Conservation (phyloP, 2,888 invertebrate genomes). For the Argyra leucocephala region DNA sequence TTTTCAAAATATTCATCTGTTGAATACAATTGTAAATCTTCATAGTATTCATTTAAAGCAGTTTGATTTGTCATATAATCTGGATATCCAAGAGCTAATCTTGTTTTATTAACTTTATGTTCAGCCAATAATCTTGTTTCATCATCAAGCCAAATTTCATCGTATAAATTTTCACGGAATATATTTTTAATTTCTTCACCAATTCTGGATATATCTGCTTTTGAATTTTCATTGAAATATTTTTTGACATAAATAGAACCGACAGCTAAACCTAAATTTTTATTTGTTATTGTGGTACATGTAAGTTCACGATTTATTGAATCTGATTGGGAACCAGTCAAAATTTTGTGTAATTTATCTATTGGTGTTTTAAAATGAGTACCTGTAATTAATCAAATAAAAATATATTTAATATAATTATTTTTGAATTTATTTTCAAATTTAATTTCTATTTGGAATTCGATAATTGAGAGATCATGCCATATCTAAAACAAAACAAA, state of each 20-base stretch:
- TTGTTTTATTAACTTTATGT: slow-evolving; percentile 79
- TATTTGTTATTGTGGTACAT: slow-evolving; percentile 78
- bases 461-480: too few relatives aligned
- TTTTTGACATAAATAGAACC: slow-evolving; percentile 48
- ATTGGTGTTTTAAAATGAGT: slow-evolving; percentile 22
- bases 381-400: too few relatives aligned
- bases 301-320: slow-evolving; percentile 73
- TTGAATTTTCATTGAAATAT: slow-evolving; percentile 49
- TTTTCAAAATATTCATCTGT: slow-evolving; percentile 70
- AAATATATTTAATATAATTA: too few relatives aligned
- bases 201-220: slow-evolving; percentile 62
- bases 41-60: slow-evolving; percentile 73
- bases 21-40: slow-evolving; percentile 56
- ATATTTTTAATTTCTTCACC: slow-evolving; percentile 74
- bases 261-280: slow-evolving; percentile 65
- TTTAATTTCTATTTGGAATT: too few relatives aligned
- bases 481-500: too few relatives aligned
- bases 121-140: slow-evolving; percentile 73
- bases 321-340: slow-evolving; percentile 73
- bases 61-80: slow-evolving; percentile 72
- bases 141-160: slow-evolving; percentile 84
- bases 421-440: too few relatives aligned
- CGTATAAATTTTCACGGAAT: slow-evolving; percentile 71
- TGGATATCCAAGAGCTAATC: slow-evolving; percentile 88
- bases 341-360: slow-evolving; percentile 52